Base-by-base conservation (phyloP, 2,797 vertebrate species). In the Silurus aristotelis region DNA sequence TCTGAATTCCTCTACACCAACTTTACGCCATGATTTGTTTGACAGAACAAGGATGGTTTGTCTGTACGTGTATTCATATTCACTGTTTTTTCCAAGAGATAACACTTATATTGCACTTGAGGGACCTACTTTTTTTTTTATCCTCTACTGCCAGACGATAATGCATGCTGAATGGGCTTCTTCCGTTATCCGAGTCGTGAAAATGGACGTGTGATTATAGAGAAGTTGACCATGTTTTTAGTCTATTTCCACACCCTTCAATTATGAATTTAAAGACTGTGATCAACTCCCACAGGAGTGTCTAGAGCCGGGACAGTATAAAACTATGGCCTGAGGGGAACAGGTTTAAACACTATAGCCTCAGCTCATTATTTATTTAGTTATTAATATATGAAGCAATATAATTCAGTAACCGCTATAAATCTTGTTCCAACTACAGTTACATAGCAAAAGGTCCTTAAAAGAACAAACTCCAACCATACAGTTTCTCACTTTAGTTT, bases 131-230 rank as follows among this genome's bases (percentile, higher is more conserved):
- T 77, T 77, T 60, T 15, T 31, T 19, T 43, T 22, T 14, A 14
- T 15, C 12, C 25, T 7, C 55, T 52, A 56, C 15, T 58, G 25
- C 52, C 66, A 13, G 63, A 8, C 43, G 52, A 66, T 82, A 70
- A 70, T 58, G 66, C 66, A 70, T 63, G 55, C 27, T 14, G 72
- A 25, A 63, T 12, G 14, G 10, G 38, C 77, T 79, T 46, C 77
- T 79, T 61, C 77, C 38, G 12, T 46, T 79, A 61, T 79, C 77
- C 14, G 31, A 79, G 60, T 13, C 38, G 14, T 63, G 48, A 31
- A 81, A 68, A 56, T 38, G 52, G 80, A 70, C n/a, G 64, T 43
- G 52, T 58, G 55, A 56, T 82, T 58, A 82, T 70, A 58, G 2
- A 70, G 48, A 2, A 55, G 10, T 6, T 38, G 75, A 20, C 17